Evolutionary conservation across 2,113 vertebrate genomes (phyloP).

Genomic region (Laterallus jamaicensis): DNA sequence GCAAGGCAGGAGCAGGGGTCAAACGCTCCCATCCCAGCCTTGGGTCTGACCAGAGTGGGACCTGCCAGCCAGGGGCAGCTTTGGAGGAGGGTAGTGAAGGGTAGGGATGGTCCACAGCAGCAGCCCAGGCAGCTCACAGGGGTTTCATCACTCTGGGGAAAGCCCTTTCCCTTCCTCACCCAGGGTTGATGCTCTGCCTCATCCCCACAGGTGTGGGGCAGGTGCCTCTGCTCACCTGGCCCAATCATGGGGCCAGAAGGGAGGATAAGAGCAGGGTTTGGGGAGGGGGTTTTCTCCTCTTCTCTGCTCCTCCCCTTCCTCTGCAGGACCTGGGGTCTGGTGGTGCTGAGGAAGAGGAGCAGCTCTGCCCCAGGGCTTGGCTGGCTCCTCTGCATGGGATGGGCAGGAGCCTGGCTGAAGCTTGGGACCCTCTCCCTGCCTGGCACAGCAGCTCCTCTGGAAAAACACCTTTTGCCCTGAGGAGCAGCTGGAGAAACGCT

Average conservation of each 20-base stretch:
- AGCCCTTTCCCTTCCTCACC: not conserved
- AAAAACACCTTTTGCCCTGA: not conserved
- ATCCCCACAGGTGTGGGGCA: not conserved
- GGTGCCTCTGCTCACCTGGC: not conserved
- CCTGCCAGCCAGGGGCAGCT: not conserved
- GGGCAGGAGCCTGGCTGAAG: not conserved
- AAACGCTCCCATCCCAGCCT: rapidly evolving
- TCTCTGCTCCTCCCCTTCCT: not conserved
- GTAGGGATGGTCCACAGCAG: not conserved
- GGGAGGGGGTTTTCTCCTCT: rapidly evolving
- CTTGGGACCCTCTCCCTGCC: not conserved
- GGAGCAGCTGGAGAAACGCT: not conserved
- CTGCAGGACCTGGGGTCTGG: rapidly evolving
- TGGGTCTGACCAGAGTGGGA: rapidly evolving
- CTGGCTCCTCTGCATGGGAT: rapidly evolving
- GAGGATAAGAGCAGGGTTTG: not conserved
- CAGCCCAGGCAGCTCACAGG: rapidly evolving
- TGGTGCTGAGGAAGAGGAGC: not conserved
- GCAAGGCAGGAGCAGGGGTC: not conserved
- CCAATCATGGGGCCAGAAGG: not conserved
- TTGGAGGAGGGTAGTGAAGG: not conserved
- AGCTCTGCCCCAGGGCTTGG: not conserved
- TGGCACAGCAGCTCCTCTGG: not conserved
- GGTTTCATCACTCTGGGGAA: not conserved
- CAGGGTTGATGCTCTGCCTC: not conserved